A percentile compares a stretch with the other conserved stretches of the same genome.
Conservation (phyloP, 2,113 vertebrate species). For the Ivindomyrus marchei region DNA sequence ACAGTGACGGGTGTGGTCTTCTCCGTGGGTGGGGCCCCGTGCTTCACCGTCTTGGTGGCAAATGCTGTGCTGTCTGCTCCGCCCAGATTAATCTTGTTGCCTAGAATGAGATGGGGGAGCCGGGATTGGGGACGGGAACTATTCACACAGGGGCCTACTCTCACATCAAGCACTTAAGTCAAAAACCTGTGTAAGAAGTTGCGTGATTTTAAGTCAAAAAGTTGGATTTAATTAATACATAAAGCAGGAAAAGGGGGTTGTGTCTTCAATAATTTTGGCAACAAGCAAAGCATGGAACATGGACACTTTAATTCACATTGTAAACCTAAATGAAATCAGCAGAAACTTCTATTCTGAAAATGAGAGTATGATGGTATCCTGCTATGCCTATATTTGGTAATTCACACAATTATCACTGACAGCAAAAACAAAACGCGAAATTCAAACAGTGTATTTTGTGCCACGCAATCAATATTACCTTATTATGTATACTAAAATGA, state of each 20-base stretch:
- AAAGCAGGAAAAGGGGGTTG: not conserved
- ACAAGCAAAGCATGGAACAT: not conserved
- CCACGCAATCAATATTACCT: not conserved
- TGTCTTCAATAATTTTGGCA: not conserved
- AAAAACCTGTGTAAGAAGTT: not conserved
- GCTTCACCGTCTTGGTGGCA: slow-evolving; percentile 88
- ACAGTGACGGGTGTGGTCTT: slow-evolving; percentile 59
- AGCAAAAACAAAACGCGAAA: not conserved
- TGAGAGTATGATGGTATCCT: not conserved
- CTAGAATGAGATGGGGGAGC: slow-evolving; percentile 7
- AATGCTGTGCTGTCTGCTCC: slow-evolving; percentile 87
- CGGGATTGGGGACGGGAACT: slow-evolving; percentile 39
- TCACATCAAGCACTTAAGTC: not conserved
- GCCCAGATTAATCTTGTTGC: slow-evolving; percentile 62
- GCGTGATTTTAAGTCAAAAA: not conserved
- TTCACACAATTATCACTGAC: not conserved
- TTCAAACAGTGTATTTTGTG: not conserved
- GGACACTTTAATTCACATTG: not conserved
- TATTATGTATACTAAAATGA: not conserved
- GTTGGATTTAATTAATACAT: too few relatives aligned
- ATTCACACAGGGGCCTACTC: not conserved
- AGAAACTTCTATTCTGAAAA: not conserved
- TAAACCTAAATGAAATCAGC: not conserved
- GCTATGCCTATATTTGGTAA: not conserved
- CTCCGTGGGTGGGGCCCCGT: slow-evolving; percentile 69